Evolutionary conservation across 2,888 invertebrate species (phyloP).

Genomic region (Hirtodrosophila cameraria): DNA sequence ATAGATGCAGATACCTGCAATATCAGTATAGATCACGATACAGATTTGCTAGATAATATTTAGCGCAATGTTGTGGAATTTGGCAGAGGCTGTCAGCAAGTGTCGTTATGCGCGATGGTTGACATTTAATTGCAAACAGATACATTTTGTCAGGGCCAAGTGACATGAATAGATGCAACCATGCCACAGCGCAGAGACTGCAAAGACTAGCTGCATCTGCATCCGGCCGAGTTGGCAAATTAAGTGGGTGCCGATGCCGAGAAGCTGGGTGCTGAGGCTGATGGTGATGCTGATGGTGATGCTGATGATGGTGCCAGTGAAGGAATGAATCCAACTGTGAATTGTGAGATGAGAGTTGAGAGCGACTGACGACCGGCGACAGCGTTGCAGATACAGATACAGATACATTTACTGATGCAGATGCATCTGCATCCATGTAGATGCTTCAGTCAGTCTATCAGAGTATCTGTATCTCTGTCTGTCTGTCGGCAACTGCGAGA

Average conservation of each 20-base stretch:
- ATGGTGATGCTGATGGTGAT: conserved; percentile 31
- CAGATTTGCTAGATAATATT: conserved; percentile 45
- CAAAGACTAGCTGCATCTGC: conserved; percentile 48
- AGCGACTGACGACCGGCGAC: conserved; percentile 39
- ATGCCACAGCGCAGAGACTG: conserved; percentile 8
- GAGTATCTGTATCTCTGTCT: conserved; percentile 17
- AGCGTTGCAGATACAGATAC: conserved; percentile 34
- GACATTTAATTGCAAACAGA: conserved; percentile 80
- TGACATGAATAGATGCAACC: conserved; percentile 51
- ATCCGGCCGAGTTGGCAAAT: conserved; percentile 71
- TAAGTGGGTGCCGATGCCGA: conserved; percentile 71
- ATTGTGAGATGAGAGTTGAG: conserved; percentile 2
- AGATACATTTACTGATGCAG: conserved; percentile 28
- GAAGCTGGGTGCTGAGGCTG: conserved; percentile 28
- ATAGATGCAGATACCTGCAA: not conserved
- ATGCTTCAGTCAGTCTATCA: conserved; percentile 29
- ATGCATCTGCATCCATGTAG: conserved; percentile 24
- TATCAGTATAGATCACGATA: not conserved
- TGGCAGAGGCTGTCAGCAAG: conserved; percentile 60
- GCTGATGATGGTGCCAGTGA: conserved; percentile 30
- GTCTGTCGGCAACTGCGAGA: conserved; percentile 47
- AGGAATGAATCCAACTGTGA: conserved; percentile 14
- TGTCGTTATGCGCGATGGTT: conserved; percentile 55
- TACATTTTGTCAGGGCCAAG: conserved; percentile 74
- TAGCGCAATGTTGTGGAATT: conserved; percentile 40